Evolutionary conservation across 2,797 vertebrate species (phyloP).

Genomic region (Enteromius afrohamiltoni): DNA sequence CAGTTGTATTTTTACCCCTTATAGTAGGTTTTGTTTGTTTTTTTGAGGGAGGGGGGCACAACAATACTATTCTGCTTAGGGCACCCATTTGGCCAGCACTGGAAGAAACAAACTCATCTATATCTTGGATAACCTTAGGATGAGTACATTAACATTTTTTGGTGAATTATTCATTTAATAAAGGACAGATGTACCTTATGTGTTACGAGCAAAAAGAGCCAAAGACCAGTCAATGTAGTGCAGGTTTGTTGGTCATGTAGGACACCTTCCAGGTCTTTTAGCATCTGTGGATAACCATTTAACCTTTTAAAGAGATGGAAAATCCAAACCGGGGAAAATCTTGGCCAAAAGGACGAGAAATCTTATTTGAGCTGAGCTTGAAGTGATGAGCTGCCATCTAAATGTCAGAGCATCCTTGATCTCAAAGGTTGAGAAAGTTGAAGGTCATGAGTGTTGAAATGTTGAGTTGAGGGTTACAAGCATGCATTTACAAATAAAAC

Average conservation of each 20-base stretch:
- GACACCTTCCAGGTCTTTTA: not conserved
- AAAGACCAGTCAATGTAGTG: not conserved
- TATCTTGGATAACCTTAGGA: not conserved
- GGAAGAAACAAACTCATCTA: not conserved
- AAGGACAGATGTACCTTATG: not conserved
- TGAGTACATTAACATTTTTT: not conserved
- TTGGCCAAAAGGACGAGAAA: conserved; percentile 9
- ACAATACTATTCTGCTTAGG: too few relatives aligned
- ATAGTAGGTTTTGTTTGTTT: too few relatives aligned
- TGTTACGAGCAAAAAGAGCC: not conserved
- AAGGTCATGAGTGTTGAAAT: not conserved
- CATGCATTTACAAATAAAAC: conserved; percentile 22
- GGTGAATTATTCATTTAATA: not conserved
- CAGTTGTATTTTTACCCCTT: too few relatives aligned
- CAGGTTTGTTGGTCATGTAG: not conserved
- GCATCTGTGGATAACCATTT: conserved; percentile 9
- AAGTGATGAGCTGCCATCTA: conserved; percentile 39
- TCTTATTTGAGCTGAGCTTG: conserved; percentile 29
- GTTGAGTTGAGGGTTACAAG: not conserved
- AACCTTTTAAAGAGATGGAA: conserved; percentile 18
- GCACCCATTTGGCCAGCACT: too few relatives aligned
- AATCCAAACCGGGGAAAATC: not conserved
- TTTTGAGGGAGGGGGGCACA: too few relatives aligned
- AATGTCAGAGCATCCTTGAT: conserved; percentile 26
- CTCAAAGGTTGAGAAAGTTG: conserved; percentile 16